Evolutionary conservation across 2,888 invertebrate genomes (phyloP), one percentile per base, ranked within the genome.

Genomic region (Megaustenia siamemsis): DNA sequence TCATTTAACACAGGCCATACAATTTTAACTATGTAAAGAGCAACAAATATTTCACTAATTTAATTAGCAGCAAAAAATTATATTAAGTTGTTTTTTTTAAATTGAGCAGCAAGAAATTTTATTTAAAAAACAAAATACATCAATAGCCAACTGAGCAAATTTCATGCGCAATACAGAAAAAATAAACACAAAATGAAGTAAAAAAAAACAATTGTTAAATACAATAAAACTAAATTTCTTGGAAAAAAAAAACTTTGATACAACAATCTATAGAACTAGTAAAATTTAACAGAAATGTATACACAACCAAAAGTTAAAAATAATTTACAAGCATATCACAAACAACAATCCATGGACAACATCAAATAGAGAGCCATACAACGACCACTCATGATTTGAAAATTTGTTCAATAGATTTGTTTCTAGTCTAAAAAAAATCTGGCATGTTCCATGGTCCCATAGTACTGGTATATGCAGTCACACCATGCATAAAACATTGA

Each of bases 331-430:
- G 68, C 68, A 80, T 66, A 49, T 80, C 66, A 68, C 79, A 66
- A 68, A 32, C 35, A 28, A 68, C 28, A 79, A 45, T 40, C 45
- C 24, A 68, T 45, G 18, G 43, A 68, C 68, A 79, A 79, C 79
- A 79, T 18, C 49, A 68, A 79, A 79, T 18, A 79, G 35, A 35
- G 32, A 66, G 35, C 68, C 66, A 79, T n/a, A 43, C 21, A 60
- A 2, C 40, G 79, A 79, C 79, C 79, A 79, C 79, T 49, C 79
- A 79, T 79, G 79, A 79, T 45, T 18, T 38, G 53, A 76, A 12
- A 77, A 63, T 77, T 56, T 77, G 24, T 77, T 28, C 32, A 40
- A 21, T n/a, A 77, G 12, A 68, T 68, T 6, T 68, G 21, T 45
- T 68, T 35, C 53, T 21, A 63, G 38, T 63, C 28, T 12, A 76